Base-by-base conservation (phyloP, 2,888 invertebrate species). In the Nomada goodeniana region DNA sequence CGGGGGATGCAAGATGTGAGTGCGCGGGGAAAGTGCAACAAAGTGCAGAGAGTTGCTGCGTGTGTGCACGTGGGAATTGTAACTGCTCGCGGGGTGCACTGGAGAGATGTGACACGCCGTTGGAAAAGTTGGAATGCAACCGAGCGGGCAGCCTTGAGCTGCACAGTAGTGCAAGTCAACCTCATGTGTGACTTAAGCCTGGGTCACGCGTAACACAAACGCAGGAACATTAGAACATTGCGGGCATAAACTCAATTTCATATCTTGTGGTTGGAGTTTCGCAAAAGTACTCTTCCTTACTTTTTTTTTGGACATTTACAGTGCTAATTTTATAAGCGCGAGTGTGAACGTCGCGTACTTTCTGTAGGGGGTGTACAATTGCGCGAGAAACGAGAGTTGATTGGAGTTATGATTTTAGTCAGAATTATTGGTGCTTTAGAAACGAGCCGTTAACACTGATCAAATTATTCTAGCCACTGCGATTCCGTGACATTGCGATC, bases 71-170 rank as follows among this genome's bases (percentile, higher is more conserved):
- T 67, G 42, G 72, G 36, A 26, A 47, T 69, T 50, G 57, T 52
- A 52, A n/a, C 44, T 18, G 60, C 10, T 26, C 29, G 55, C 61
- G 18, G 29, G 57, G 53, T 53, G 80, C 80, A 76, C 67, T 73
- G 68, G 59, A 75, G 71, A 83, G 84, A 81, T 84, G 75, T 70
- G 76, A 63, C 36, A 36, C 74, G 85, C 78, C 73, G 89, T 76
- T 83, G 84, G 86, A 85, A 87, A 90, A 90, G 87, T 89, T 90
- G 91, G 91, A 91, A 91, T 91, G 90, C 89, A 89, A 91, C 91
- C 91, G 89, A 89, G 88, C 89, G 87, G 89, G 86, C 90, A 91
- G 91, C 90, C 90, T 92, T 92, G 90, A 90, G 90, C 83, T 86
- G 86, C 77, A 86, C 86, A 91, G 91, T 92, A 90, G 90, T 87